phyloP scores from a whole-genome alignment of 2,113 vertebrate species.

The Dromaius novaehollandiae region DNA sequence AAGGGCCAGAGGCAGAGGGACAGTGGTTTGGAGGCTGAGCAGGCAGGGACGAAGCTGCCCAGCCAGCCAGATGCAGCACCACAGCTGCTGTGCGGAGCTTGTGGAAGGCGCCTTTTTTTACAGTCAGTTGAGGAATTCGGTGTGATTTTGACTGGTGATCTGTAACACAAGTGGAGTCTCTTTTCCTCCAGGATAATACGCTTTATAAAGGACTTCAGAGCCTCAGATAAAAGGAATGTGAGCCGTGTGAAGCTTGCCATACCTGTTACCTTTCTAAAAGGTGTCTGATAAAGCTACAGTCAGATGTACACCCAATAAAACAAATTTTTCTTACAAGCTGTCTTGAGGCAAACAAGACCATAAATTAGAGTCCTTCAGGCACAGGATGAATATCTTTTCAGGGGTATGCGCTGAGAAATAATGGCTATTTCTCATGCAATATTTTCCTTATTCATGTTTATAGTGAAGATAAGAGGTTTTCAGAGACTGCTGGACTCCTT shows the following conservation, averaged over 20 bases:
- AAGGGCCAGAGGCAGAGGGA: not conserved
- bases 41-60: not conserved
- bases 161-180: not conserved
- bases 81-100: not conserved
- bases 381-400: not conserved
- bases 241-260: not conserved
- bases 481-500: slow-evolving; percentile 48
- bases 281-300: not conserved
- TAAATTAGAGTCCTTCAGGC: not conserved
- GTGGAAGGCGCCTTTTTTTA: not conserved
- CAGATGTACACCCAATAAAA: not conserved
- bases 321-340: not conserved
- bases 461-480: slow-evolving; percentile 12
- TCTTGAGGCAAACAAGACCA: not conserved
- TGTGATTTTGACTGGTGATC: not conserved
- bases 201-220: not conserved
- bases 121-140: not conserved
- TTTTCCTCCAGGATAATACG: not conserved
- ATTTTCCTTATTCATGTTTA: not conserved
- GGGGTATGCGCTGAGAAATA: slow-evolving; percentile 25
- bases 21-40: not conserved
- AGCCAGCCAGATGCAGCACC: not conserved
- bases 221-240: not conserved
- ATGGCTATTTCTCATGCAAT: slow-evolving; percentile 1
- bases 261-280: not conserved